phyloP scores from a whole-genome alignment of 2,797 vertebrate genomes.

The Muscicapa striata region DNA sequence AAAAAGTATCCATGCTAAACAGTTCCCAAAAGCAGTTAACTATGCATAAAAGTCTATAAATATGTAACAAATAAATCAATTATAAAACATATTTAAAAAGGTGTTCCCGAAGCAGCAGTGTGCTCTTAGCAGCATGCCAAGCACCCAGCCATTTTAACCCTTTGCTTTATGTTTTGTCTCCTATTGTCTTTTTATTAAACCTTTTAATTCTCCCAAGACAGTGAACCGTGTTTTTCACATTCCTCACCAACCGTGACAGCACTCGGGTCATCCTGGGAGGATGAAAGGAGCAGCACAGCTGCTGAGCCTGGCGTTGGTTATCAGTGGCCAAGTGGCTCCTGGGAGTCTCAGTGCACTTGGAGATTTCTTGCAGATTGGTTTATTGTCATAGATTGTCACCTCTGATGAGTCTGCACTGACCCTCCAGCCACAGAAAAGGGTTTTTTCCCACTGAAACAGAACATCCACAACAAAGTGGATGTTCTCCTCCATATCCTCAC shows the following conservation, averaged over 20 bases:
- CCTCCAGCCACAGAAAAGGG: background rate
- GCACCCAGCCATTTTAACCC: too few relatives aligned
- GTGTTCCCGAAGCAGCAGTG: too few relatives aligned
- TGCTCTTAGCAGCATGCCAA: too few relatives aligned
- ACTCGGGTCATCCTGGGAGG: background rate
- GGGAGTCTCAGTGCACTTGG: background rate
- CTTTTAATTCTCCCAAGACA: too few relatives aligned
- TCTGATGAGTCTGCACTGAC: background rate
- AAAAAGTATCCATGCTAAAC: too few relatives aligned
- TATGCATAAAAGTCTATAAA: too few relatives aligned
- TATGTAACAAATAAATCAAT: too few relatives aligned
- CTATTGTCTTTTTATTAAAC: too few relatives aligned
- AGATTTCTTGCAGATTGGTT: background rate
- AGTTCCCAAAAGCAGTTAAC: too few relatives aligned
- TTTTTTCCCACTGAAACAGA: background rate
- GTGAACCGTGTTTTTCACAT: background rate
- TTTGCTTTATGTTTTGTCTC: too few relatives aligned
- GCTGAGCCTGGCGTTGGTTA: background rate
- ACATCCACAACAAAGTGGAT: background rate
- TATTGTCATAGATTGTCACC: background rate
- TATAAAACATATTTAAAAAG: too few relatives aligned
- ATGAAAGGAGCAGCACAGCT: background rate
- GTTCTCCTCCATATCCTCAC: background rate
- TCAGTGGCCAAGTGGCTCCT: background rate
- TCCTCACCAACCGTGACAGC: background rate